Conservation (phyloP, 2,113 vertebrate genomes). For the Hippocampus abdominalis region DNA sequence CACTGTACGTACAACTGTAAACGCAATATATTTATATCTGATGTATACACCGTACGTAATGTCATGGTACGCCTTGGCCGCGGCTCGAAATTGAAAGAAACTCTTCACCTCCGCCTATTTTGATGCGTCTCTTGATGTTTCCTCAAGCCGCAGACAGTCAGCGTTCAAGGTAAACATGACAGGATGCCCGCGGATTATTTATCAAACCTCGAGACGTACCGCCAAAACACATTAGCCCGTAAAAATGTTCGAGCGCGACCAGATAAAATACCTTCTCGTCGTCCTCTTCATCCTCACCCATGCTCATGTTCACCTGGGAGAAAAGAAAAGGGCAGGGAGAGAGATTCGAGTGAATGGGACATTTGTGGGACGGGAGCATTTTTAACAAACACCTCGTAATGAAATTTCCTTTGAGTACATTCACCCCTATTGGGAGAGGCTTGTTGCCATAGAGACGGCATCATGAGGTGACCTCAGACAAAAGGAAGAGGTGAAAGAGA, state of each 20-base stretch:
- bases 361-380: constrained; percentile 72
- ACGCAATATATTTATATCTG: too few relatives aligned
- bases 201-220: constrained; percentile 6
- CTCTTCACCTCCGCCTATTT: neutral
- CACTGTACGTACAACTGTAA: too few relatives aligned
- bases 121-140: neutral
- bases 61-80: neutral
- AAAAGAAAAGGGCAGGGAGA: constrained; percentile 69
- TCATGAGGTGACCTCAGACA: constrained; percentile 78
- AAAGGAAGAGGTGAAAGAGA: constrained; percentile 74
- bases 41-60: too few relatives aligned
- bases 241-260: constrained; percentile 33
- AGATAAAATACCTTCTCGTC: constrained; percentile 87
- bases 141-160: neutral
- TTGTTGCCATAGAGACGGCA: constrained; percentile 77
- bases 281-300: constrained; percentile 88
- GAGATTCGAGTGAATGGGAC: constrained; percentile 64
- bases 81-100: neutral
- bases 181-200: constrained; percentile 5
- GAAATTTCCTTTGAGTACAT: constrained; percentile 77
- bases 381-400: constrained; percentile 80
- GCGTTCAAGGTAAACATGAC: constrained; percentile 3
- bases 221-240: constrained; percentile 46
- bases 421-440: constrained; percentile 77
- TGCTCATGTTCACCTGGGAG: constrained; percentile 81